A percentile compares a stretch with the other conserved stretches of the same genome.
Evolutionary conservation across 2,888 invertebrate genomes (phyloP).

Genomic region (Noctua comes): DNA sequence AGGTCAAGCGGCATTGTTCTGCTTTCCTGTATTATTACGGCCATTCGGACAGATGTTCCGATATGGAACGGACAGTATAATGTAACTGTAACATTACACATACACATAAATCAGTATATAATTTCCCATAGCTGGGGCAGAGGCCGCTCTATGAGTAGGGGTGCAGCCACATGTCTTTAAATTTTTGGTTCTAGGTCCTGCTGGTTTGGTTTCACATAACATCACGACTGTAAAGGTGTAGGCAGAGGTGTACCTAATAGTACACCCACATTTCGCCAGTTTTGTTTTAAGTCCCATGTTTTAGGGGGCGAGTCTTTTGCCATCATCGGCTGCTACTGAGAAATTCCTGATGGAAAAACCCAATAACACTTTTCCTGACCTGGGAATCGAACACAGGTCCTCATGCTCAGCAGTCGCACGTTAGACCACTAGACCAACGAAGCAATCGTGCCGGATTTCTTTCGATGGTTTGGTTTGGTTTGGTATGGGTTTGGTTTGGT

Average conservation of each 20-base stretch:
- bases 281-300: background rate
- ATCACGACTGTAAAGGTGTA: background rate
- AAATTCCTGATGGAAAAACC: background rate
- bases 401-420: background rate
- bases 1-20: slow-evolving; percentile 82
- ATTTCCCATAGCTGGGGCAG: background rate
- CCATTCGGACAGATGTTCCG: slow-evolving; percentile 64
- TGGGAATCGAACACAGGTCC: background rate
- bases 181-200: background rate
- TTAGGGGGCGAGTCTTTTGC: background rate
- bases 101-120: background rate
- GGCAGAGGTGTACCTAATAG: background rate
- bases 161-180: background rate
- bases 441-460: background rate
- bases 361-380: background rate
- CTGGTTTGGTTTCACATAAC: background rate
- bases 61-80: slow-evolving; percentile 52
- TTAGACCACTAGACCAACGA: background rate
- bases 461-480: too few species aligned
- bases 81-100: slow-evolving; percentile 33
- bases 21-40: slow-evolving; percentile 77
- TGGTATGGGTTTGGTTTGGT: too few species aligned
- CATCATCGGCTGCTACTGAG: background rate
- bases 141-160: background rate
- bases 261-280: background rate